Conservation (phyloP, 2,797 vertebrate genomes). For the Linurgus olivaceus region DNA sequence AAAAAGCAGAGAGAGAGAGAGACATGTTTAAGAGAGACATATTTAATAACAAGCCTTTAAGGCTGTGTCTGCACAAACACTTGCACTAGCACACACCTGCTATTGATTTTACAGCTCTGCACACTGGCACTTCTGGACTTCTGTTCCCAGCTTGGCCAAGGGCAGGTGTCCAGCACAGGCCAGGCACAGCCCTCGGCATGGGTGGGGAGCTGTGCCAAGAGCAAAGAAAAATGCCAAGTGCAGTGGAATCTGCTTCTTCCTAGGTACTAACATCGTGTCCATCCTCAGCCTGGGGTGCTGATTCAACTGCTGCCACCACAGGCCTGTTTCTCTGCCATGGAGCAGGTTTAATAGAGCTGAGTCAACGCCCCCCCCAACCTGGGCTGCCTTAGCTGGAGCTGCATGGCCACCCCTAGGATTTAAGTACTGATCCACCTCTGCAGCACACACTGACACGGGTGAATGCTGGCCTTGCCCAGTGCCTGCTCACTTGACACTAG, state of each 20-base stretch:
- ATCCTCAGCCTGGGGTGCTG: background rate
- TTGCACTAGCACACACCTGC: background rate
- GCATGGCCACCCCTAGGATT: fast-evolving
- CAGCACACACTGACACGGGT: background rate
- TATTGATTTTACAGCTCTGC: background rate
- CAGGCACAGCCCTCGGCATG: fast-evolving
- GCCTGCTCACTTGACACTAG: background rate
- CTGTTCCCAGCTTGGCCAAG: background rate
- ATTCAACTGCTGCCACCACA: background rate
- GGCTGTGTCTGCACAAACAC: background rate
- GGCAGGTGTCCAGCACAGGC: fast-evolving
- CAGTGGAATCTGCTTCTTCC: background rate
- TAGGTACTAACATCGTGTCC: fast-evolving
- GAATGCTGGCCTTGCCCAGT: background rate
- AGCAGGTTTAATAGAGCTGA: background rate
- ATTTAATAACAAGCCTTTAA: background rate
- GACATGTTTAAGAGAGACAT: too few species aligned
- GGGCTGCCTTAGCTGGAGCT: background rate
- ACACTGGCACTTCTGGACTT: too few species aligned
- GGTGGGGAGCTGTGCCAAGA: background rate
- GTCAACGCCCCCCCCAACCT: background rate
- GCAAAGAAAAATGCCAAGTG: background rate
- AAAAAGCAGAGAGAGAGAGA: background rate
- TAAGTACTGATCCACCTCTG: background rate
- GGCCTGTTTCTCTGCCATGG: fast-evolving